A percentile compares a stretch with the other conserved stretches of the same genome.
These are phyloP conservation scores for Drosophila antonietae DNA, from an alignment of 2,888 invertebrate genomes.

Conservation along the genomic window DNA sequence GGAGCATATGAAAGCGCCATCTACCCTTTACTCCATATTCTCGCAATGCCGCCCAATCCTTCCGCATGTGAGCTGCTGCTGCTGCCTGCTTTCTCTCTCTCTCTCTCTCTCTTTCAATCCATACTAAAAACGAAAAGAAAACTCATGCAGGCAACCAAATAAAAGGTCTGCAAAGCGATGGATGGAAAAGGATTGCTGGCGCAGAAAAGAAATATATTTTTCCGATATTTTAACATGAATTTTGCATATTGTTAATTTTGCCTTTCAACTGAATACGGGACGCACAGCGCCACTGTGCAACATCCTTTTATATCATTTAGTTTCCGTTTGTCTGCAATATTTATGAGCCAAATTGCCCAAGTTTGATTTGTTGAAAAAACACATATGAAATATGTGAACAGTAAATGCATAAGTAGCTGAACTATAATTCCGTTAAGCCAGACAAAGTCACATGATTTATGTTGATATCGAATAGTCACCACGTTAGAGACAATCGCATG, in stretches of 20 bases:
- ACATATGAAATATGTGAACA: constrained; percentile 4
- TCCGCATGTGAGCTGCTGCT: constrained; percentile 41
- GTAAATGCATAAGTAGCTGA: constrained; percentile 13
- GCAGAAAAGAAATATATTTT: constrained; percentile 76
- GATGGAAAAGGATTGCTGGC: constrained; percentile 66
- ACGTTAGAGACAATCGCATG: not conserved
- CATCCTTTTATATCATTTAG: constrained; percentile 64
- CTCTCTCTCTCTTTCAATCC: constrained; percentile 39
- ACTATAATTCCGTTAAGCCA: constrained; percentile 9
- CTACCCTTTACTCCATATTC: constrained; percentile 17
- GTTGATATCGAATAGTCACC: not conserved
- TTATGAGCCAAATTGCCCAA: constrained; percentile 35
- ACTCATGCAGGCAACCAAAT: constrained; percentile 55
- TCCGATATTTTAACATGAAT: constrained; percentile 83
- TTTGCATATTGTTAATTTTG: constrained; percentile 82
- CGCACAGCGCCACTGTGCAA: constrained; percentile 30
- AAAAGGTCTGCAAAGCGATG: constrained; percentile 34
- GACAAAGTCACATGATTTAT: constrained; percentile 1
- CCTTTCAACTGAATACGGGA: constrained; percentile 65
- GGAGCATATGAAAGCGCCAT: constrained; percentile 73
- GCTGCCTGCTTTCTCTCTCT: constrained; percentile 23
- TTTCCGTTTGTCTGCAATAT: constrained; percentile 50
- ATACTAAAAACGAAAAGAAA: constrained; percentile 63
- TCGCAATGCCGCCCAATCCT: constrained; percentile 39
- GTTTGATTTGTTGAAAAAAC: constrained; percentile 30